These are phyloP conservation scores for Antheraea mylitta DNA, from an alignment of 1,140 invertebrate species.

Conservation along the genomic window DNA sequence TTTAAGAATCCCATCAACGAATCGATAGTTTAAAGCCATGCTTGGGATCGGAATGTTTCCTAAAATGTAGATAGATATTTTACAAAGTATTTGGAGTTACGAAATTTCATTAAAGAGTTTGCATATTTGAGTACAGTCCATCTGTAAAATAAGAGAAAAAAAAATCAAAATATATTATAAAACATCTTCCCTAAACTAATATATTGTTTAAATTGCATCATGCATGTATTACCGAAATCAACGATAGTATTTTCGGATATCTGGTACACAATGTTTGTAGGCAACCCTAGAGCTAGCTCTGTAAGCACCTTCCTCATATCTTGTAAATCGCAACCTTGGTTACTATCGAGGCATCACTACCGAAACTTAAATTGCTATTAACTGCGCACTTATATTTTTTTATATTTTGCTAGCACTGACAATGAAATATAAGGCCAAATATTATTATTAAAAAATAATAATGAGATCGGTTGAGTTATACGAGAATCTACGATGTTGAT, in stretches of 20 bases:
- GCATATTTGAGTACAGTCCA: neutral
- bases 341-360: conserved; percentile 23
- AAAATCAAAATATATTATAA: too few species aligned
- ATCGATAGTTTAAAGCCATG: neutral
- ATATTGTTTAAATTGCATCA: too few species aligned
- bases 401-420: neutral
- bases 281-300: conserved; percentile 4
- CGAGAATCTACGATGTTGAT: too few species aligned
- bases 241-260: too few species aligned
- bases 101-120: neutral
- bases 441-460: neutral
- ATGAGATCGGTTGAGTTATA: neutral
- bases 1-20: too few species aligned
- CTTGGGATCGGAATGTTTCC: neutral
- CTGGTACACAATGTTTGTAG: neutral
- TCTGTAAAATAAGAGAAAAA: neutral
- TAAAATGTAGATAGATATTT: neutral
- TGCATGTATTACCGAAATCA: too few species aligned
- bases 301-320: conserved; percentile 32
- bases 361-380: conserved; percentile 17
- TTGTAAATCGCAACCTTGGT: conserved; percentile 34
- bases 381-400: conserved; percentile 9
- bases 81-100: neutral
- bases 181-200: too few species aligned
- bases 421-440: neutral